Evolutionary conservation across 2,797 vertebrate genomes (phyloP).

Genomic region (Enteromius afrohamiltoni): DNA sequence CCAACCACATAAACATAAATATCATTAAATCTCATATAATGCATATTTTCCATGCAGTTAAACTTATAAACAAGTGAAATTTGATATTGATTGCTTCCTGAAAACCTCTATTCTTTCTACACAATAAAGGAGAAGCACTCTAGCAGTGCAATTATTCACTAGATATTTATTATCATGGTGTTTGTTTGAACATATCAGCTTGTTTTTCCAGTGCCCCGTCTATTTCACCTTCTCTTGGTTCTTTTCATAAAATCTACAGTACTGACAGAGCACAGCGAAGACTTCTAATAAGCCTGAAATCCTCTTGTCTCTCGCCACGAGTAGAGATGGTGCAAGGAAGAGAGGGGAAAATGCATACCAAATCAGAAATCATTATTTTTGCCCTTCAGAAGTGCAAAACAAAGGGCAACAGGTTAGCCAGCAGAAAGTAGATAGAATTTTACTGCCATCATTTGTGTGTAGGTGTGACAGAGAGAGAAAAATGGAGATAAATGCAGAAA

Average conservation of each 20-base stretch:
- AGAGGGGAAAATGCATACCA: slow-evolving; percentile 69
- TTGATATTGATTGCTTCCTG: slow-evolving; percentile 41
- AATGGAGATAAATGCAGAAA: no score
- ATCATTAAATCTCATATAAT: slow-evolving; percentile 24
- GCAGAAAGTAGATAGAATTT: slow-evolving; percentile 32
- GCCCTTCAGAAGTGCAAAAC: slow-evolving; percentile 69
- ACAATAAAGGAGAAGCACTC: slow-evolving; percentile 73
- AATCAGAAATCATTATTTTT: slow-evolving; percentile 78
- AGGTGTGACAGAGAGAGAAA: slow-evolving; percentile 18
- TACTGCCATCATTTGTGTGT: not conserved
- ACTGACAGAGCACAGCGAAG: slow-evolving; percentile 59
- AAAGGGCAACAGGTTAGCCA: slow-evolving; percentile 69
- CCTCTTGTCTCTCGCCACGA: slow-evolving; percentile 65
- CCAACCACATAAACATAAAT: not conserved
- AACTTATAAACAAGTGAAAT: slow-evolving; percentile 15
- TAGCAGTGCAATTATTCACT: slow-evolving; percentile 73
- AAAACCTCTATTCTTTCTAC: slow-evolving; percentile 67
- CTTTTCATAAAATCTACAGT: slow-evolving; percentile 70
- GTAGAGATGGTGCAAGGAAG: slow-evolving; percentile 59
- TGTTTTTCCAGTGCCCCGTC: slow-evolving; percentile 69
- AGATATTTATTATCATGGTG: slow-evolving; percentile 73
- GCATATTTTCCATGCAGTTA: not conserved
- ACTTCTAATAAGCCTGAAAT: slow-evolving; percentile 73
- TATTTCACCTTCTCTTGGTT: slow-evolving; percentile 33
- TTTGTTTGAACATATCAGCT: slow-evolving; percentile 66